Conservation (phyloP, 2,797 vertebrate genomes). For the Chaenodraco wilsoni region DNA sequence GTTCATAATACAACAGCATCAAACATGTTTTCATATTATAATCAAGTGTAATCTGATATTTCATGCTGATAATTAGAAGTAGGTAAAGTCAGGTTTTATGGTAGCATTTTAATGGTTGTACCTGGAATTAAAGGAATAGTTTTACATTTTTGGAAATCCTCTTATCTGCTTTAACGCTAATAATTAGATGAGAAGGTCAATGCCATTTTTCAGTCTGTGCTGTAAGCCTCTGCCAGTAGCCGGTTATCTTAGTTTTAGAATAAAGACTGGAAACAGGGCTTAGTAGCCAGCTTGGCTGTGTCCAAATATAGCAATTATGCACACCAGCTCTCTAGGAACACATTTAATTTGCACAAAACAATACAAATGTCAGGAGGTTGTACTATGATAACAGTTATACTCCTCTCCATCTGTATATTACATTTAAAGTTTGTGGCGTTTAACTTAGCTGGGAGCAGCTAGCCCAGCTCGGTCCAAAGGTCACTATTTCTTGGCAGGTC, state of each 20-base stretch:
- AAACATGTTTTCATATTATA: not conserved
- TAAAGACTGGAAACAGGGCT: not conserved
- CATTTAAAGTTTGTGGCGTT: not conserved
- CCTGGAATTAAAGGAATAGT: not conserved
- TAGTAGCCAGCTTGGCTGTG: too few relatives aligned
- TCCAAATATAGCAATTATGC: not conserved
- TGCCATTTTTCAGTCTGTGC: not conserved
- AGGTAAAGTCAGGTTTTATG: not conserved
- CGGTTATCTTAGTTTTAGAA: not conserved
- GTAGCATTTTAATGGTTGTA: not conserved
- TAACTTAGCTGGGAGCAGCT: not conserved
- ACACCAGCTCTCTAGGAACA: not conserved
- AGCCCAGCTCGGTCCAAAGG: not conserved
- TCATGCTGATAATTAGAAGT: not conserved
- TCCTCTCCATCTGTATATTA: not conserved
- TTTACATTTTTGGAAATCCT: conserved; percentile 2
- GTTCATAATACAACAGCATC: not conserved
- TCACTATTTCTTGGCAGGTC: not conserved
- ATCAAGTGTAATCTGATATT: not conserved
- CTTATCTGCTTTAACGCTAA: not conserved
- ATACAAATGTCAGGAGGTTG: not conserved
- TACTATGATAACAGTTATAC: not conserved
- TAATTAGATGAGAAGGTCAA: not conserved
- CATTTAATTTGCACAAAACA: not conserved
- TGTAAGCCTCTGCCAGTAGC: not conserved